These are phyloP conservation scores for Chloromyia formosa DNA, from an alignment of 2,888 invertebrate species.

Conservation along the genomic window DNA sequence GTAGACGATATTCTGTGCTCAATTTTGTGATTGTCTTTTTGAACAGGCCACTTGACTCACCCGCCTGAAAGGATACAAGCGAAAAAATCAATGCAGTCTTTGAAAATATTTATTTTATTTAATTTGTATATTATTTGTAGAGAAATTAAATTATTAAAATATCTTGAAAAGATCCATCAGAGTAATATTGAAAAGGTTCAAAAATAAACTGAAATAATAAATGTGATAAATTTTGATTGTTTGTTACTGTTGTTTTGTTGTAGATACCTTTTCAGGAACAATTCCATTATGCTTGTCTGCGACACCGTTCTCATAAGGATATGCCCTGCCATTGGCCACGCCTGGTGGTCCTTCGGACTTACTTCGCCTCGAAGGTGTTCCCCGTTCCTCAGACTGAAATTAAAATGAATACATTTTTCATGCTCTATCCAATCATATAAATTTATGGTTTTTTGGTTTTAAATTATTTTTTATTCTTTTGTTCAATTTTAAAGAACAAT, in stretches of 20 bases:
- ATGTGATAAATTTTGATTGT: conserved; percentile 10
- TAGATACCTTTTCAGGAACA: conserved; percentile 45
- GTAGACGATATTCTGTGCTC: conserved; percentile 88
- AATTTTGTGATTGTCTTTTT: conserved; percentile 77
- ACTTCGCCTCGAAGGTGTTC: conserved; percentile 76
- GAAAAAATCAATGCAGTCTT: background rate
- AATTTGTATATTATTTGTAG: too few relatives aligned
- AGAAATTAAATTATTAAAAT: too few relatives aligned
- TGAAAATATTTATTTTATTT: conserved; percentile 23
- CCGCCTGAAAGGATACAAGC: conserved; percentile 64
- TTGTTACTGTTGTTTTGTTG: conserved; percentile 9
- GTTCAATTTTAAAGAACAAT: conserved; percentile 13
- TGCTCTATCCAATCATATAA: conserved; percentile 39
- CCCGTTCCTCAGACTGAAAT: conserved; percentile 77
- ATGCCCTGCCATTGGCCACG: conserved; percentile 62
- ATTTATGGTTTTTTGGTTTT: conserved; percentile 3
- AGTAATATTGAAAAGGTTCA: background rate
- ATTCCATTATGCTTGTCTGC: conserved; percentile 39
- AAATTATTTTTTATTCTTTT: conserved; percentile 1
- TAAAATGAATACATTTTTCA: conserved; percentile 56
- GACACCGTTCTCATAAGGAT: conserved; percentile 57
- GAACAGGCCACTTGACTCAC: conserved; percentile 74
- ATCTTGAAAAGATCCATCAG: too few relatives aligned
- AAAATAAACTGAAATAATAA: conserved; percentile 1
- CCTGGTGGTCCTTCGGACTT: conserved; percentile 79